These are phyloP conservation scores for Rhinichthys osculus DNA, from an alignment of 2,797 vertebrate species.

Conservation along the genomic window DNA sequence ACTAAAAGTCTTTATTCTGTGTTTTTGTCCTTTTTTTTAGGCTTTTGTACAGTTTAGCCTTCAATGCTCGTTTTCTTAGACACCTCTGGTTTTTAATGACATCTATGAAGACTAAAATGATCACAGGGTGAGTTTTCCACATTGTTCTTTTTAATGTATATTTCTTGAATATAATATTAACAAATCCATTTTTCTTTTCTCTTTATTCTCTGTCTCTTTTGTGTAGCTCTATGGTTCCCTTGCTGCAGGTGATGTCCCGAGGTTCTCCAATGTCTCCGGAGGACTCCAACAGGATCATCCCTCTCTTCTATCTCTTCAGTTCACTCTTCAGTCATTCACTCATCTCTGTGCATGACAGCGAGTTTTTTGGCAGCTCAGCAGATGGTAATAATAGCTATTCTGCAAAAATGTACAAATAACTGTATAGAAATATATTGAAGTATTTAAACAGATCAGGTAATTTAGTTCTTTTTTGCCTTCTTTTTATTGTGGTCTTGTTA, in stretches of 20 bases:
- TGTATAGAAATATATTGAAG: background rate
- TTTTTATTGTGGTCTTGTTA: background rate
- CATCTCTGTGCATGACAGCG: constrained; percentile 97
- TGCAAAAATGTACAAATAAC: background rate
- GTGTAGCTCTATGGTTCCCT: constrained; percentile 90
- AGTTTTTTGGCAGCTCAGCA: constrained; percentile 93
- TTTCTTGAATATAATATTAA: background rate
- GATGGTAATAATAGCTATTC: constrained; percentile 79
- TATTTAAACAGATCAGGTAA: background rate
- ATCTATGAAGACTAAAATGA: constrained; percentile 97
- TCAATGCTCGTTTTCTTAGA: constrained; percentile 95
- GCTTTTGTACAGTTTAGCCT: constrained; percentile 97
- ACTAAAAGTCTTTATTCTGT: constrained; percentile 10
- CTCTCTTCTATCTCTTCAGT: constrained; percentile 99
- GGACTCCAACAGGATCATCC: constrained; percentile 96
- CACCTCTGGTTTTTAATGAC: constrained; percentile 97
- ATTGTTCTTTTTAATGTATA: background rate
- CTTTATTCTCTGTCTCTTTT: background rate
- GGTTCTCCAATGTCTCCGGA: constrained; percentile 96
- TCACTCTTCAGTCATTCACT: constrained; percentile 98
- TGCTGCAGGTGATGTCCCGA: constrained; percentile 95
- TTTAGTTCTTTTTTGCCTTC: background rate
- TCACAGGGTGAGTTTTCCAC: constrained; percentile 90
- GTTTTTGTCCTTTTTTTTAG: constrained; percentile 72
- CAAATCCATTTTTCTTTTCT: background rate